Evolutionary conservation across 2,797 vertebrate genomes (phyloP).

Genomic region (Enteromius argenteus): DNA sequence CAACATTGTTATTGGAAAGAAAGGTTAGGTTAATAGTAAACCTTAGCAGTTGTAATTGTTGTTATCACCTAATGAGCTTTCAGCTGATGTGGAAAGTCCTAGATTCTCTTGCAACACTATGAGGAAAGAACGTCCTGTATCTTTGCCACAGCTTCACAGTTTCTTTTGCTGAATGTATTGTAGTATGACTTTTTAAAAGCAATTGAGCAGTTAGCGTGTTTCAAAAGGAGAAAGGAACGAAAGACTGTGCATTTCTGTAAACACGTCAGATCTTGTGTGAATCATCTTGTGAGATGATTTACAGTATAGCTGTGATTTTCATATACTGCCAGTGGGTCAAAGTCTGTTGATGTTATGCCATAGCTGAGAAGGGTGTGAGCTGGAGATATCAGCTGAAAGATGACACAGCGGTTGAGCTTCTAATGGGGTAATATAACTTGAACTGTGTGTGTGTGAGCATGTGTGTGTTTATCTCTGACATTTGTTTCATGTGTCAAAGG

Average conservation of each 20-base stretch:
- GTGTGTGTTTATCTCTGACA: conserved; percentile 10
- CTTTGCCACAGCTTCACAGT: background rate
- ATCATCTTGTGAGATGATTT: conserved; percentile 3
- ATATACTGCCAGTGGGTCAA: conserved; percentile 41
- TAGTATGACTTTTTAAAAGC: background rate
- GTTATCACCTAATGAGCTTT: conserved; percentile 44
- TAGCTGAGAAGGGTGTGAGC: conserved; percentile 37
- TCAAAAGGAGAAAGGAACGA: background rate
- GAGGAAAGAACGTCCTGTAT: background rate
- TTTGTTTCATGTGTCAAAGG: background rate
- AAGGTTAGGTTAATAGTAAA: conserved; percentile 23
- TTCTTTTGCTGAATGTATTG: conserved; percentile 5
- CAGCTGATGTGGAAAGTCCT: conserved; percentile 23
- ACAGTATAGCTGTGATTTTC: conserved; percentile 27
- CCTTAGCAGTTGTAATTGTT: background rate
- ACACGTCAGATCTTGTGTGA: conserved; percentile 14
- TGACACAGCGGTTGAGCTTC: conserved; percentile 37
- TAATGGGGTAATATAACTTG: conserved; percentile 21
- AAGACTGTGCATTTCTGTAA: background rate
- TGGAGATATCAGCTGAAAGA: conserved; percentile 47
- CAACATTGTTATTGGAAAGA: background rate
- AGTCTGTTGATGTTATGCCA: conserved; percentile 46
- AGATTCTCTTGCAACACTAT: conserved; percentile 31
- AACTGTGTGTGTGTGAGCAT: conserved; percentile 15
- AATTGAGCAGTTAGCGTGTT: background rate